phyloP scores from a whole-genome alignment of 2,888 invertebrate genomes.

The Aproaerema taeniolella region DNA sequence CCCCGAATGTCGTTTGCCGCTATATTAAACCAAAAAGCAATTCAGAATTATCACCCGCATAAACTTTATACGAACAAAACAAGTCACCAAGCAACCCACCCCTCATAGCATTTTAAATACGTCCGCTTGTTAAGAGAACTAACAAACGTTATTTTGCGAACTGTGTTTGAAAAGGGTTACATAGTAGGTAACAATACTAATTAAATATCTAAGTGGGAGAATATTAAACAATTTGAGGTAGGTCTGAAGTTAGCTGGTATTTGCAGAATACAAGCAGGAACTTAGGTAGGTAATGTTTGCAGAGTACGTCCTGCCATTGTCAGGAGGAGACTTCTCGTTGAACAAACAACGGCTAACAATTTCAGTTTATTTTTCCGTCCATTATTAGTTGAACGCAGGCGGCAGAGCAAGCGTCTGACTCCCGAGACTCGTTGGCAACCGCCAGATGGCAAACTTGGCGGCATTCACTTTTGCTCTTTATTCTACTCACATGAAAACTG shows the following conservation, averaged over 20 bases:
- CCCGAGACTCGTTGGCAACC: slow-evolving; percentile 23
- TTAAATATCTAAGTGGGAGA: slow-evolving; percentile 8
- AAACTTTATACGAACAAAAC: no score
- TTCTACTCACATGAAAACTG: no score
- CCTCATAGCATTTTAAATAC: no score
- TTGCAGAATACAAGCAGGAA: slow-evolving; percentile 8
- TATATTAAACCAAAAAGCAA: no score
- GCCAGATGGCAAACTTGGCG: slow-evolving; percentile 12
- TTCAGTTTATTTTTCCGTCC: slow-evolving; percentile 29
- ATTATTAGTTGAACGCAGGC: slow-evolving; percentile 20
- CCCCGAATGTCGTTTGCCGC: no score
- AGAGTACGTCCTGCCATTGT: slow-evolving; percentile 6
- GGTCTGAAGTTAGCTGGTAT: not conserved
- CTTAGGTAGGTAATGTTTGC: slow-evolving; percentile 9
- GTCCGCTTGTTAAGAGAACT: no score
- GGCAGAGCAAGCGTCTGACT: slow-evolving; percentile 22
- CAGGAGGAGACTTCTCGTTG: slow-evolving; percentile 14
- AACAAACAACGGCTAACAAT: slow-evolving; percentile 32
- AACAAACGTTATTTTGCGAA: no score
- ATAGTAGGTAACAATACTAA: slow-evolving; percentile 7
- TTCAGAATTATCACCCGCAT: no score
- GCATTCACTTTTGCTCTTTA: not conserved
- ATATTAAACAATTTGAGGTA: slow-evolving; percentile 6
- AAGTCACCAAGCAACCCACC: no score
- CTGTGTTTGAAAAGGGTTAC: slow-evolving; percentile 1